Evolutionary conservation across 2,797 vertebrate genomes (phyloP).

Genomic region (Iguana delicatissima): DNA sequence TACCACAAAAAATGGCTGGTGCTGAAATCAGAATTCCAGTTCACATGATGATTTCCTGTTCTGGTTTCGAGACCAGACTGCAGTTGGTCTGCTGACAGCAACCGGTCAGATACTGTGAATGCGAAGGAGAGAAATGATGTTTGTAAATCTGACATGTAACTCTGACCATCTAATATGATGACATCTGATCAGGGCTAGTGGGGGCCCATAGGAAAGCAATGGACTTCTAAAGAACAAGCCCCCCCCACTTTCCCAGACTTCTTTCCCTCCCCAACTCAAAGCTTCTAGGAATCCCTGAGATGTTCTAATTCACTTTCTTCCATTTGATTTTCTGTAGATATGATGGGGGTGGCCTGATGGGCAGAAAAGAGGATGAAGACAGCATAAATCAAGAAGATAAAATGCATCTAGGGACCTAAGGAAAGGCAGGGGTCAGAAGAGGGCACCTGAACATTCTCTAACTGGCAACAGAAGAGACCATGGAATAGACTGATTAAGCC

Average conservation of each 20-base stretch:
- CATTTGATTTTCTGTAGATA: conserved; percentile 3
- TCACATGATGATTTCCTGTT: neutral
- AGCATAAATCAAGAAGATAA: conserved; percentile 47
- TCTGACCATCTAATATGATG: neutral
- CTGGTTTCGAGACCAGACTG: neutral
- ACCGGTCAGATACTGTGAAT: neutral
- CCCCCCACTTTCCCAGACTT: neutral
- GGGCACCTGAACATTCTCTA: conserved; percentile 25
- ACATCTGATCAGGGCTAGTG: neutral
- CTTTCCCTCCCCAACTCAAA: neutral
- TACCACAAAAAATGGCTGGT: neutral
- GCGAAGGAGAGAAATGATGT: neutral
- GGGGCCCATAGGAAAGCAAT: neutral
- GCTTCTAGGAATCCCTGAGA: neutral
- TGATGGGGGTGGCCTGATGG: neutral
- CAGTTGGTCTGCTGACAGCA: neutral
- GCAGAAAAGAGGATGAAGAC: neutral
- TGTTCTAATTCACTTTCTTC: neutral
- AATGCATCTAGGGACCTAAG: conserved; percentile 25
- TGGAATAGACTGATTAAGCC: conserved; percentile 31
- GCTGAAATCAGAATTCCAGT: neutral
- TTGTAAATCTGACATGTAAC: too few species aligned
- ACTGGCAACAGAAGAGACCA: conserved; percentile 24
- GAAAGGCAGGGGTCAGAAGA: conserved; percentile 26
- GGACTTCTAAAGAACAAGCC: neutral